phyloP scores from a whole-genome alignment of 2,888 invertebrate species.

The Leptopterna dolabrata region DNA sequence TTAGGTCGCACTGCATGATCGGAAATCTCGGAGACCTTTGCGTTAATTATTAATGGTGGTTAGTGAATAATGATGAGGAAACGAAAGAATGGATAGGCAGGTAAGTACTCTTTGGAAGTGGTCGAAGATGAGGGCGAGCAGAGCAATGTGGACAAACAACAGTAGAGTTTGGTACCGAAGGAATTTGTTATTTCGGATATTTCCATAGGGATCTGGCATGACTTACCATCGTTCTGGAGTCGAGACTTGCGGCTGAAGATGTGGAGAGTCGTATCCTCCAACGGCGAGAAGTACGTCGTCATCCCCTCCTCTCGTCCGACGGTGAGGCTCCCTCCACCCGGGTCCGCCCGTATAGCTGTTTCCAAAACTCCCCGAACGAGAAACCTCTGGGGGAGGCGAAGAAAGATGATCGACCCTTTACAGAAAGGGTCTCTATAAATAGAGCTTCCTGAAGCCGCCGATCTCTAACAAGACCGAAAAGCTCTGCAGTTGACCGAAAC shows the following conservation, averaged over 20 bases:
- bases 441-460: background rate
- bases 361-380: background rate
- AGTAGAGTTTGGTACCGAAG: slow-evolving; percentile 22
- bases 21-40: no score
- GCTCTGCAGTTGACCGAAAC: background rate
- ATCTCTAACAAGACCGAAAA: background rate
- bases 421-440: background rate
- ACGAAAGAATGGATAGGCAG: background rate
- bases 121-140: slow-evolving; percentile 6
- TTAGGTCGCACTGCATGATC: no score
- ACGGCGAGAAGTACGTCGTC: background rate
- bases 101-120: background rate
- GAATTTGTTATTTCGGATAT: background rate
- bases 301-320: background rate
- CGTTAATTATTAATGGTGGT: no score
- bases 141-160: slow-evolving; percentile 18
- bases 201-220: background rate
- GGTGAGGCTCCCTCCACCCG: background rate
- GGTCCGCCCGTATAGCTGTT: slow-evolving; percentile 24
- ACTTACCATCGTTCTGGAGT: slow-evolving; percentile 15
- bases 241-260: background rate
- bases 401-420: slow-evolving; percentile 1
- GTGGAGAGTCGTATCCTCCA: background rate
- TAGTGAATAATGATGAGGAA: background rate
- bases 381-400: background rate